Conservation (phyloP, 2,888 invertebrate species). For the Nemapogon koenigi region DNA sequence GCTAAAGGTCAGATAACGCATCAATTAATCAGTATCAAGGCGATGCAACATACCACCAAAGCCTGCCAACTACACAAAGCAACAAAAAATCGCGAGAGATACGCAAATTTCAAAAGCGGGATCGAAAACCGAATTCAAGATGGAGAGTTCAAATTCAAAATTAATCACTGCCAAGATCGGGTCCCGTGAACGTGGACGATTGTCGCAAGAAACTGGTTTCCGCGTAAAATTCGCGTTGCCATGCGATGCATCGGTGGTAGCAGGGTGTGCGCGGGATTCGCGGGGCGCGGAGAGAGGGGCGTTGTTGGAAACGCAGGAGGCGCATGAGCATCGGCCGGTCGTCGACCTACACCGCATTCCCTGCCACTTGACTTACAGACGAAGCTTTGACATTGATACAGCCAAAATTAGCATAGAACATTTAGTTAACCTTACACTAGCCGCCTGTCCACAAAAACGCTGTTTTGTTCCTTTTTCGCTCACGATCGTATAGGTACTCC, state of each 20-base stretch:
- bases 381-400: constrained; percentile 6
- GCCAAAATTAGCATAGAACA: constrained; percentile 7
- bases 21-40: no score
- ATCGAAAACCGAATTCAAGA: no score
- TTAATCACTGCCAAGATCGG: constrained; percentile 21
- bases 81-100: no score
- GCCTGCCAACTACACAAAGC: no score
- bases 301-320: constrained; percentile 55
- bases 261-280: constrained; percentile 40
- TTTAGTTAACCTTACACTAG: no score
- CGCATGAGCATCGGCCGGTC: constrained; percentile 56
- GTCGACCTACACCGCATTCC: constrained; percentile 53
- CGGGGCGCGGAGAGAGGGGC: constrained; percentile 33
- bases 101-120: no score
- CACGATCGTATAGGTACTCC: no score
- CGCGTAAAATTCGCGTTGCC: constrained; percentile 59
- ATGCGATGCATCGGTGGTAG: constrained; percentile 47
- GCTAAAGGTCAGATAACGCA: no score
- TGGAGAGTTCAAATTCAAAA: no score
- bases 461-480: no score
- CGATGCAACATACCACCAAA: no score
- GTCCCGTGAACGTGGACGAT: constrained; percentile 26
- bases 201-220: constrained; percentile 56
- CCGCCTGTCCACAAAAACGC: no score
- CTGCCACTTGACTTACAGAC: constrained; percentile 30